Conservation (phyloP, 2,113 vertebrate species). For the Hemibagrus wyckioides region DNA sequence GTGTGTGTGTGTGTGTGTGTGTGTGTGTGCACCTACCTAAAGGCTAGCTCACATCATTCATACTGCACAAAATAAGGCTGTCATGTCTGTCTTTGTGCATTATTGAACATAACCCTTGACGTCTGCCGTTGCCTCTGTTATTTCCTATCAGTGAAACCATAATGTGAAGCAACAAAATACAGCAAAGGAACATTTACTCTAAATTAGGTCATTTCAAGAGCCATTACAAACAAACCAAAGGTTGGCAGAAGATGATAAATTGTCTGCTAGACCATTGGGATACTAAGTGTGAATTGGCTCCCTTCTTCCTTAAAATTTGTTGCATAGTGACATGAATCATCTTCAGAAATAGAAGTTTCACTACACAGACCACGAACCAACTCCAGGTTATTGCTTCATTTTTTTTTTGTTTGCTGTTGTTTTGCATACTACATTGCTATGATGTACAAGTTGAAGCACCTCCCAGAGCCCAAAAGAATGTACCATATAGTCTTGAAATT, state of each 20-base stretch:
- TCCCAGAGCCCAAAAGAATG: background rate
- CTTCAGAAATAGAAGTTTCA: constrained; percentile 44
- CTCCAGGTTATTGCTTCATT: constrained; percentile 36
- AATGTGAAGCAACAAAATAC: constrained; percentile 40
- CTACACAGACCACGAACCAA: constrained; percentile 14
- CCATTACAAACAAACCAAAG: constrained; percentile 39
- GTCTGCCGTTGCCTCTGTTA: constrained; percentile 15
- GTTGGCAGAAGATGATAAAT: constrained; percentile 47
- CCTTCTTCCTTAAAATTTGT: constrained; percentile 35
- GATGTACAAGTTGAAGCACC: background rate
- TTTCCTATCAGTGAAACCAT: constrained; percentile 39
- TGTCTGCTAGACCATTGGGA: constrained; percentile 29
- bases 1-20: background rate
- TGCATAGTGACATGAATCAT: constrained; percentile 38
- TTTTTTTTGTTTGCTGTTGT: constrained; percentile 23
- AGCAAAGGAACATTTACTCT: constrained; percentile 45
- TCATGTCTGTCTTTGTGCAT: constrained; percentile 33
- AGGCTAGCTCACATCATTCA: background rate
- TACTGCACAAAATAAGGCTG: constrained; percentile 30
- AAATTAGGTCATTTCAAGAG: constrained; percentile 57
- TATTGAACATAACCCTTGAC: constrained; percentile 40
- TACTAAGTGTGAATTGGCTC: constrained; percentile 37
- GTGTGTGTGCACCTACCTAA: background rate
- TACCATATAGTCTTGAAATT: background rate
- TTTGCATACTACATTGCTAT: constrained; percentile 40